Evolutionary conservation across 2,113 vertebrate genomes (phyloP).

Genomic region (Brachyhypopomus gauderio): DNA sequence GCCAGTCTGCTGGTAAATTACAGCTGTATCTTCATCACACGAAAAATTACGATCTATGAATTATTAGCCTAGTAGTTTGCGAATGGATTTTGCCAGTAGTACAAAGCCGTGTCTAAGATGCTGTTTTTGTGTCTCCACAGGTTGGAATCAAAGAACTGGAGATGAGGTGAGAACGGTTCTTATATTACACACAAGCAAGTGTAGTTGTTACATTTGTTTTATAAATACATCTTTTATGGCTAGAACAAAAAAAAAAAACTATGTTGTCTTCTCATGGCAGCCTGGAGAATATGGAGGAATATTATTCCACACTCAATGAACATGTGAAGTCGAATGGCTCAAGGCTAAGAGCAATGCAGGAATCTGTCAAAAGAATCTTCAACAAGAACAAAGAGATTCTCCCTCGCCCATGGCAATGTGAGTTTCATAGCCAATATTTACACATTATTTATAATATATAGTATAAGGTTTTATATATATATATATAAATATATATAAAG

Average conservation of each 20-base stretch:
- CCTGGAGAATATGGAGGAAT: constrained; percentile 26
- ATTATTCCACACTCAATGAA: constrained; percentile 16
- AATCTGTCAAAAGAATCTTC: constrained; percentile 39
- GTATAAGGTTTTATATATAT: too few species aligned
- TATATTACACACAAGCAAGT: not conserved
- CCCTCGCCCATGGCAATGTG: constrained; percentile 56
- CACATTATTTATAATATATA: not conserved
- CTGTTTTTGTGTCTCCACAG: not conserved
- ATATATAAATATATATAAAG: too few species aligned
- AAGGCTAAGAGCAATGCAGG: constrained; percentile 42
- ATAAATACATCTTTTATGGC: too few species aligned
- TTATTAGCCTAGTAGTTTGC: too few species aligned
- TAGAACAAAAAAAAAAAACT: too few species aligned
- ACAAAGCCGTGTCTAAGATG: too few species aligned
- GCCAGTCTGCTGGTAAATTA: constrained; percentile 25
- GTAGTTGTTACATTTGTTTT: too few species aligned
- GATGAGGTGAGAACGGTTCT: constrained; percentile 18
- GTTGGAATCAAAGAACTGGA: constrained; percentile 31
- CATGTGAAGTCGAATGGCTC: constrained; percentile 11
- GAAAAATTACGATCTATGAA: too few species aligned
- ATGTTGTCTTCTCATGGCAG: constrained; percentile 11
- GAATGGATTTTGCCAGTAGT: too few species aligned
- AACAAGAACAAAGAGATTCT: constrained; percentile 41
- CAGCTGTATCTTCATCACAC: not conserved
- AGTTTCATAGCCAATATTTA: not conserved